Base-by-base conservation (phyloP, 2,888 invertebrate genomes). In the Entomobrya proxima region DNA sequence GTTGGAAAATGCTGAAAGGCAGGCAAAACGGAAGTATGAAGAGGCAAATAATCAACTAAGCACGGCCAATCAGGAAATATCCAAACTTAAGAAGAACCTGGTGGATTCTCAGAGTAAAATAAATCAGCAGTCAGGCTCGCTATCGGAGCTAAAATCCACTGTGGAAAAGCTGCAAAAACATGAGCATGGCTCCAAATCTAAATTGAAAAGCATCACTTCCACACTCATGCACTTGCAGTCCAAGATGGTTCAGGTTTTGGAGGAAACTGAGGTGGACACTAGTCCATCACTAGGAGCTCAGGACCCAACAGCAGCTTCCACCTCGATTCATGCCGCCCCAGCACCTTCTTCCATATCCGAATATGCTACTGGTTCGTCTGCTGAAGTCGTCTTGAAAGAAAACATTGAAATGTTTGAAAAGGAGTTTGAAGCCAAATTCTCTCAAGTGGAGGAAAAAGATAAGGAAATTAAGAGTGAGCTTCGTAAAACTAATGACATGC, bases 401-500 rank as follows among this genome's bases (percentile, higher is more conserved):
- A 64, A 64, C 15, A 37, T 64, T n/a, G 64, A 64, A 64, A 64
- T 35, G 7, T 64, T 64, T 37, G 64, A 64, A 21, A 64, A 37
- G 37, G 64, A 64, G 7, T 64, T 64, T 37, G 37, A 64, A 21
- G 24, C 18, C 2, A 64, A 64, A 21, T 64, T 64, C 24, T 5
- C 35, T 1, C 35, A 37, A 37, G 37, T 64, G 32, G 64, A 64
- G 18, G 64, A 64, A 13, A 15, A 64, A 7, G 64, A 64, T 18
- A 37, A 9, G 6, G 64, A 64, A 21, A 64, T 64, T 18, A 35
- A 37, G 18, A 21, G 21, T 21, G 64, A 64, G 37, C n/a, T 64
- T 64, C n/a, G 7, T 2, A 64, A 13, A 37, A 64, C 64, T 3
- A 64, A 37, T 37, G 35, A 64, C 21, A 64, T 64, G 35, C 18